These are phyloP conservation scores for Molothrus aeneus DNA, from an alignment of 2,797 vertebrate genomes.

Conservation along the genomic window DNA sequence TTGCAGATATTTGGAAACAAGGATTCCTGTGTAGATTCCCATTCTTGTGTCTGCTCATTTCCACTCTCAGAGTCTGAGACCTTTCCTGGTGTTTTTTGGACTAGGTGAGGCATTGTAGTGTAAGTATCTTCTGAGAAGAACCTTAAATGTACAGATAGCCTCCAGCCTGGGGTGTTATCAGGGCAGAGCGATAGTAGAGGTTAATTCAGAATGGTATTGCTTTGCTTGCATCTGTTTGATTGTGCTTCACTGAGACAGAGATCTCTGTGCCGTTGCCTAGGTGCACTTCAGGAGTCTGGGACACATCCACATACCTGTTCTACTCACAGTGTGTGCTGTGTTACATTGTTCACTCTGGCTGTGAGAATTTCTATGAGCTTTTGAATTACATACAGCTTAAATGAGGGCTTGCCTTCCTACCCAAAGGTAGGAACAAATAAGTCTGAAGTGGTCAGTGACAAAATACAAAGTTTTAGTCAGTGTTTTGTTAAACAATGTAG, in stretches of 20 bases:
- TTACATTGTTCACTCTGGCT: fast-evolving
- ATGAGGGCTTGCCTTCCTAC: not conserved
- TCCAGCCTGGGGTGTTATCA: not conserved
- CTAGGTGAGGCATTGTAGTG: not conserved
- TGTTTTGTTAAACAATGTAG: not conserved
- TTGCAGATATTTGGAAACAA: not conserved
- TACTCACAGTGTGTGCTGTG: not conserved
- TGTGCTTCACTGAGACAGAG: not conserved
- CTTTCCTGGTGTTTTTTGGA: not conserved
- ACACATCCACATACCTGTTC: not conserved
- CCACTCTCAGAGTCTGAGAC: not conserved
- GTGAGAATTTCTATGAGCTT: not conserved
- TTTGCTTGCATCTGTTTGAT: not conserved
- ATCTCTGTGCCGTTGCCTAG: not conserved
- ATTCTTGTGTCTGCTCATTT: not conserved
- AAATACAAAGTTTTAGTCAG: not conserved
- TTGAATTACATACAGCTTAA: not conserved
- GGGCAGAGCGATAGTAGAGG: not conserved
- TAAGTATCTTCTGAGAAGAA: not conserved
- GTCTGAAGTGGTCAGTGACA: not conserved
- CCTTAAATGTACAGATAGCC: not conserved
- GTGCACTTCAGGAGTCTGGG: not conserved
- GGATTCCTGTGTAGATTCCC: not conserved
- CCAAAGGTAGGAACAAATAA: not conserved
- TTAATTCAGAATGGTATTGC: not conserved